phyloP scores from a whole-genome alignment of 2,888 invertebrate species.

The Fragum sueziense region DNA sequence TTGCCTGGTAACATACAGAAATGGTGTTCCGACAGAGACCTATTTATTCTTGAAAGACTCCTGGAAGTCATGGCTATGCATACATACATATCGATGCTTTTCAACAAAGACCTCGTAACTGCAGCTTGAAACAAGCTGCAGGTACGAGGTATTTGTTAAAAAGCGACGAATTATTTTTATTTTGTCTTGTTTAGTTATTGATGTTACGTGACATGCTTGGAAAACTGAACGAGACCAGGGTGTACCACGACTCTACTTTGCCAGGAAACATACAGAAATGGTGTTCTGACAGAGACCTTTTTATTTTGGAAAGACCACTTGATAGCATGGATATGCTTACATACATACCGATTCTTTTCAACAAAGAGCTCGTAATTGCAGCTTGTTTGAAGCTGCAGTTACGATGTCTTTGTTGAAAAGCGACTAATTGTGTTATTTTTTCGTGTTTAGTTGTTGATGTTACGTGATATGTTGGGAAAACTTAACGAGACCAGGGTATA shows the following conservation, averaged over 20 bases:
- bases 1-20: not conserved
- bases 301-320: constrained; percentile 7
- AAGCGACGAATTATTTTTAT: not conserved
- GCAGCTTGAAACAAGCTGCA: too few species aligned
- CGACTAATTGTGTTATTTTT: too few species aligned
- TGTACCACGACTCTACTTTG: not conserved
- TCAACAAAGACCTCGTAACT: too few species aligned
- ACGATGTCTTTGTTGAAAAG: too few species aligned
- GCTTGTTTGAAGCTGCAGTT: too few species aligned
- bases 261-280: constrained; percentile 13
- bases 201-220: constrained; percentile 16
- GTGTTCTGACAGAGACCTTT: not conserved
- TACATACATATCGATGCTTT: too few species aligned
- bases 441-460: not conserved
- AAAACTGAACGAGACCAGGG: constrained; percentile 1
- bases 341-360: too few species aligned
- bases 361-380: too few species aligned
- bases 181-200: not conserved
- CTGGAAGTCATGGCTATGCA: not conserved
- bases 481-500: not conserved
- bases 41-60: not conserved
- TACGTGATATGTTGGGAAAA: not conserved
- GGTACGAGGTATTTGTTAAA: too few species aligned
- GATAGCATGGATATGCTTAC: not conserved
- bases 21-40: not conserved